These are phyloP conservation scores for Camponotus pennsylvanicus DNA, from an alignment of 1,140 invertebrate species.

Conservation along the genomic window DNA sequence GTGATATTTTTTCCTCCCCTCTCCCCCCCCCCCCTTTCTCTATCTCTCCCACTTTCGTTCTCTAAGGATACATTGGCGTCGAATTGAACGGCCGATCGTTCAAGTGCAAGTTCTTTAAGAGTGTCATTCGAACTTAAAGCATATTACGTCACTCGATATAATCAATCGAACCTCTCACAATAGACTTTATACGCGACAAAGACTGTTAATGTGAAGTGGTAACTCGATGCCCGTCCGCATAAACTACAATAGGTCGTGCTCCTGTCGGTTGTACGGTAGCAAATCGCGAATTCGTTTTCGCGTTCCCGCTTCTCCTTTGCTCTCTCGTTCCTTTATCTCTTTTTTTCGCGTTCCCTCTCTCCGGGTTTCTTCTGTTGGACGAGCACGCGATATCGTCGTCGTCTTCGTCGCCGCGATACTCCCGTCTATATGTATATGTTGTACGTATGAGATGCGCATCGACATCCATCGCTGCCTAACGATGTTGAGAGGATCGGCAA, in stretches of 20 bases:
- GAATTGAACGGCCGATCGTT: slow-evolving; percentile 21
- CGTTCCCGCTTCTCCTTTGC: not conserved
- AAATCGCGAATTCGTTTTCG: slow-evolving; percentile 33
- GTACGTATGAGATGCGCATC: slow-evolving; percentile 45
- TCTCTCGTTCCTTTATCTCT: not conserved
- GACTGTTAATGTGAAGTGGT: slow-evolving; percentile 58
- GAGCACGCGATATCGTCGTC: slow-evolving; percentile 39
- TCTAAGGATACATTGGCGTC: not conserved
- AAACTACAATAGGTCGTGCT: slow-evolving; percentile 47
- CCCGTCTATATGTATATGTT: slow-evolving; percentile 20
- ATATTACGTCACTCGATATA: not conserved
- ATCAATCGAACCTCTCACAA: slow-evolving; percentile 20
- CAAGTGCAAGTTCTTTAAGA: not conserved
- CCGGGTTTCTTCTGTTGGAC: slow-evolving; percentile 3
- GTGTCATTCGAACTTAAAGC: not conserved
- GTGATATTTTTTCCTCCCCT: slow-evolving; percentile 16
- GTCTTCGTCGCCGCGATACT: slow-evolving; percentile 45
- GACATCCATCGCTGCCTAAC: slow-evolving; percentile 64
- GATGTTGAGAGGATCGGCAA: slow-evolving; percentile 69
- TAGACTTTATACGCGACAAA: slow-evolving; percentile 6
- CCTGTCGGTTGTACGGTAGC: not conserved
- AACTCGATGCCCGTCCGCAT: slow-evolving; percentile 43
- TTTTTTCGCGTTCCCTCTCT: not conserved
- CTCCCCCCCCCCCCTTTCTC: not conserved
- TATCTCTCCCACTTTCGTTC: not conserved